Conservation (phyloP, 2,797 vertebrate genomes). For the Florisuga fusca region DNA sequence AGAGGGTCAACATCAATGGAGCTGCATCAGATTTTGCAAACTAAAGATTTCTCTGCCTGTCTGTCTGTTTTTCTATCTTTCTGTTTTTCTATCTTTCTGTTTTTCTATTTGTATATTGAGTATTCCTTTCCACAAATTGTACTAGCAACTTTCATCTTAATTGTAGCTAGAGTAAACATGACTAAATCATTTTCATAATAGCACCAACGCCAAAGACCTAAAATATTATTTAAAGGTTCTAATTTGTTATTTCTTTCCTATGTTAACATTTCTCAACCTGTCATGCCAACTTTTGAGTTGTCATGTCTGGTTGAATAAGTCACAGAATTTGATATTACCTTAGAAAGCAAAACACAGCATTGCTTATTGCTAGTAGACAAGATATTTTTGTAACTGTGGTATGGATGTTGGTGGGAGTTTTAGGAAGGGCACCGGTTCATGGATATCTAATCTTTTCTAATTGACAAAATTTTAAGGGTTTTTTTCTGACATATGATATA, state of each 20-base stretch:
- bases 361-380: not conserved
- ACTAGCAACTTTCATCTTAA: not conserved
- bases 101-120: not conserved
- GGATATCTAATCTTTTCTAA: not conserved
- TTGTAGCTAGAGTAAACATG: not conserved
- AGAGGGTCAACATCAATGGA: not conserved
- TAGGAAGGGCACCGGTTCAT: not conserved
- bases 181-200: not conserved
- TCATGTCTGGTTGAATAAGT: not conserved
- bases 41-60: not conserved
- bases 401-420: not conserved
- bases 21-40: not conserved
- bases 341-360: not conserved
- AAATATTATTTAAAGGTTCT: not conserved
- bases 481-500: not conserved
- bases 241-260: not conserved
- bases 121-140: not conserved
- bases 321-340: not conserved
- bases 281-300: not conserved
- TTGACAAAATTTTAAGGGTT: not conserved
- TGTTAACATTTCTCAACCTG: not conserved
- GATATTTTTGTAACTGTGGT: not conserved
- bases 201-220: not conserved
- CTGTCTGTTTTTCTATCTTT: not conserved
- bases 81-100: not conserved